These are phyloP conservation scores for Hetaerina titia DNA, from an alignment of 2,888 invertebrate species.

Conservation along the genomic window DNA sequence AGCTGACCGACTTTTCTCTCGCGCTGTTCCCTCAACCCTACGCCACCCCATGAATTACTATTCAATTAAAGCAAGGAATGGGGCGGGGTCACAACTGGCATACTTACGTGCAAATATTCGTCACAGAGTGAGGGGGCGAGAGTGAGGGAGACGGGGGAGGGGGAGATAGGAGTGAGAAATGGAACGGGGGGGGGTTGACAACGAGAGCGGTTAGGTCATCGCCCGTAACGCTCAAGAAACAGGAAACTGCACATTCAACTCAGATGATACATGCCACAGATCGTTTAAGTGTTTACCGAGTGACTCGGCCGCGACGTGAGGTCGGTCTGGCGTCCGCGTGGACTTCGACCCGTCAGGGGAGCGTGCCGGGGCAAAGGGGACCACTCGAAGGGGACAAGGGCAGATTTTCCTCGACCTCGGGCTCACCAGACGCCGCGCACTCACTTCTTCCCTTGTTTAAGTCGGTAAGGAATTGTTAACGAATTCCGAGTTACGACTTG, in stretches of 20 bases:
- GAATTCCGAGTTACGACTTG: too few species aligned
- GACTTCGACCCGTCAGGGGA: neutral
- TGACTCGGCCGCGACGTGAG: neutral
- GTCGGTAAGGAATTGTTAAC: too few species aligned
- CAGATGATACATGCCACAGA: neutral
- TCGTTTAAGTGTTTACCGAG: slow-evolving; percentile 20
- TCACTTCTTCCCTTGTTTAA: neutral
- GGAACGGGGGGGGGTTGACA: too few species aligned
- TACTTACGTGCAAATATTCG: too few species aligned
- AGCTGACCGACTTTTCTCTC: neutral
- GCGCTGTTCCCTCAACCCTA: neutral
- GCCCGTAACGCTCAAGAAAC: slow-evolving; percentile 39
- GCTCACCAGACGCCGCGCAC: neutral
- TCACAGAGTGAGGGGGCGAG: neutral
- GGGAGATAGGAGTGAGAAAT: neutral
- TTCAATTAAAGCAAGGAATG: neutral
- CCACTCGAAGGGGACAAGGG: neutral
- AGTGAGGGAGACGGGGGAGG: neutral
- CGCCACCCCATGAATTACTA: neutral
- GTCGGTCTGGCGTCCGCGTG: neutral
- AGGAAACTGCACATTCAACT: slow-evolving; percentile 15
- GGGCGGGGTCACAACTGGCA: neutral
- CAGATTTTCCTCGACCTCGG: neutral
- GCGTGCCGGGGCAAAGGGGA: neutral
- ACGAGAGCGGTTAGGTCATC: neutral